Evolutionary conservation across 2,888 invertebrate species (phyloP), one percentile per base, ranked within the genome.

Genomic region (Trypoxylon attenuatum): DNA sequence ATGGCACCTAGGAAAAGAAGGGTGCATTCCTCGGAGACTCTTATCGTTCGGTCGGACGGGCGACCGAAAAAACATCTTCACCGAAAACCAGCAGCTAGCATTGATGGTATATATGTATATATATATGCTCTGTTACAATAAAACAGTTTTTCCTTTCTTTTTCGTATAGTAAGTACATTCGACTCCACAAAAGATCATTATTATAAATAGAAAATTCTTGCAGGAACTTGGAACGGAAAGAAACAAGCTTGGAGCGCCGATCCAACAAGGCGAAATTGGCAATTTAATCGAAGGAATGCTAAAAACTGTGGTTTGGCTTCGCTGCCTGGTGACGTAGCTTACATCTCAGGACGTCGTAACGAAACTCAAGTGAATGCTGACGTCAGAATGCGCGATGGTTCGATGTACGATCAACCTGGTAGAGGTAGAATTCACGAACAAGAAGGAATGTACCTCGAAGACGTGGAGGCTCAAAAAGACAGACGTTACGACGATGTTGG

Each of bases 201-300:
- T n/a, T n/a, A n/a, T 27, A 27, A 27, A 27, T 8, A 29, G 29
- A 3, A n/a, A 33, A 33, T 33, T 33, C 13, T 23, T 53, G 1
- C 29, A 84, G 84, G 69, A 23, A 73, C 72, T 10, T 79, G 77
- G 72, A 68, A 74, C 0, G 81, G 80, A 13, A 81, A 76, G 13
- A 91, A 93, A 83, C 95, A 95, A 89, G 95, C 95, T 23, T 96
- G 95, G 95, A 94, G 94, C 81, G 94, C 94, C 38, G 94, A 94
- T 86, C 91, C 92, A 74, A 91, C 91, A 54, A 79, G 81, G 16
- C 77, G 83, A 19, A 91, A 92, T 79, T 93, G 93, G 93, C 92
- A 92, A 81, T 93, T 93, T 84, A 93, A 93, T 86, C 91, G 92
- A 73, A 89, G 92, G 76, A 91, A 91, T 75, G 88, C 76, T 0